These are phyloP conservation scores for Cheumatopsyche charites DNA, from an alignment of 1,140 invertebrate species.

Conservation along the genomic window DNA sequence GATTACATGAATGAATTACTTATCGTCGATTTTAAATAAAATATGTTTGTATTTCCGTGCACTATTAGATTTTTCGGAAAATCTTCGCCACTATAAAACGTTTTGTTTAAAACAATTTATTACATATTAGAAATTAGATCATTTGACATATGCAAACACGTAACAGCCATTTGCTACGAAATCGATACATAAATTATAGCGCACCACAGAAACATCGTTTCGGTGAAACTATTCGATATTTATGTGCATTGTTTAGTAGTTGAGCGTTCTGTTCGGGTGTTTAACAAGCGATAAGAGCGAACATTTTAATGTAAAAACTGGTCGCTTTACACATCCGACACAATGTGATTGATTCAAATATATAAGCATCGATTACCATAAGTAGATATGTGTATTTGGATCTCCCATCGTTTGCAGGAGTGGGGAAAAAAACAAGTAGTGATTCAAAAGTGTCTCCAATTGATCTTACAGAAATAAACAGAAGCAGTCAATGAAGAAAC, in stretches of 20 bases:
- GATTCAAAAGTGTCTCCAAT: neutral
- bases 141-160: too few species aligned
- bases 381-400: neutral
- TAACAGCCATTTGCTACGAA: too few species aligned
- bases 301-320: slow-evolving; percentile 23
- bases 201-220: neutral
- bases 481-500: slow-evolving; percentile 9
- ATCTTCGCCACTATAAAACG: too few species aligned
- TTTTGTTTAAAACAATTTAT: too few species aligned
- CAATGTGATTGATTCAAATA: neutral
- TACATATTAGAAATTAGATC: too few species aligned
- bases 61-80: too few species aligned
- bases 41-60: too few species aligned
- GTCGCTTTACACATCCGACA: slow-evolving; percentile 3
- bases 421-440: neutral
- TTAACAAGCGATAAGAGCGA: slow-evolving; percentile 19
- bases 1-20: too few species aligned
- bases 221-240: slow-evolving; percentile 12
- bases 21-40: too few species aligned
- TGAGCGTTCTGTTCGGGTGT: neutral
- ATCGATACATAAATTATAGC: too few species aligned
- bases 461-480: neutral
- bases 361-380: too few species aligned
- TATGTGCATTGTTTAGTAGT: slow-evolving; percentile 22
- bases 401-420: too few species aligned